These are phyloP conservation scores for Drosophila pseudotakahashii DNA, from an alignment of 2,888 invertebrate genomes.

Conservation along the genomic window DNA sequence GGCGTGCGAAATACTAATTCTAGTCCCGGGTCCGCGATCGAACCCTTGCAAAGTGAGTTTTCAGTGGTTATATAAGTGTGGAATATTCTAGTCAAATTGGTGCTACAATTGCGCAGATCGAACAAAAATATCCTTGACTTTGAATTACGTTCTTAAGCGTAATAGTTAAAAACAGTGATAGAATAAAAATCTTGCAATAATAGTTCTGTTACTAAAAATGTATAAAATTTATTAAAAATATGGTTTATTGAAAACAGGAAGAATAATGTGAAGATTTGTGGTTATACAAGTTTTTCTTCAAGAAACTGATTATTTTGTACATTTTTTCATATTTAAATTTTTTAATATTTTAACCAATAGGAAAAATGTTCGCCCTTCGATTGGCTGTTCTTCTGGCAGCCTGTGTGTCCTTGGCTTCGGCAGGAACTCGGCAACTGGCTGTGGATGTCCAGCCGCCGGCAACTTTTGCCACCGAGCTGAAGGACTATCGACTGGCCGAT, in stretches of 20 bases:
- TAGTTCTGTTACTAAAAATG: no score
- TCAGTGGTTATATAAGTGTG: conserved; percentile 19
- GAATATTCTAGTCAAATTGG: conserved; percentile 17
- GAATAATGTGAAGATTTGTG: no score
- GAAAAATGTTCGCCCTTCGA: conserved; percentile 50
- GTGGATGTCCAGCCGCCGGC: conserved; percentile 33
- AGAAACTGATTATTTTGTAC: no score
- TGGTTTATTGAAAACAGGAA: no score
- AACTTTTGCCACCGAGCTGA: conserved; percentile 39
- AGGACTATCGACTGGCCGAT: conserved; percentile 72
- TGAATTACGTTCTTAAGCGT: background rate
- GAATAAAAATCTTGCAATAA: no score
- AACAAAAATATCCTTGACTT: background rate
- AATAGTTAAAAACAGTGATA: no score
- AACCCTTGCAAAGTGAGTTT: conserved; percentile 48
- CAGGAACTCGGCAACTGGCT: conserved; percentile 41
- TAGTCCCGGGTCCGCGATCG: conserved; percentile 7
- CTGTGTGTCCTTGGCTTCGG: conserved; percentile 55
- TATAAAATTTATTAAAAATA: no score
- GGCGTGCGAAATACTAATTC: conserved; percentile 23
- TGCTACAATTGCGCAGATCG: no score
- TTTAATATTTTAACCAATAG: background rate
- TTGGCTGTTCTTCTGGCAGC: conserved; percentile 55
- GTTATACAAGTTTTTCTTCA: no score
- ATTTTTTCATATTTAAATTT: background rate